Evolutionary conservation across 2,797 vertebrate species (phyloP), one percentile per base, ranked within the genome.

Genomic region (Acomys russatus): DNA sequence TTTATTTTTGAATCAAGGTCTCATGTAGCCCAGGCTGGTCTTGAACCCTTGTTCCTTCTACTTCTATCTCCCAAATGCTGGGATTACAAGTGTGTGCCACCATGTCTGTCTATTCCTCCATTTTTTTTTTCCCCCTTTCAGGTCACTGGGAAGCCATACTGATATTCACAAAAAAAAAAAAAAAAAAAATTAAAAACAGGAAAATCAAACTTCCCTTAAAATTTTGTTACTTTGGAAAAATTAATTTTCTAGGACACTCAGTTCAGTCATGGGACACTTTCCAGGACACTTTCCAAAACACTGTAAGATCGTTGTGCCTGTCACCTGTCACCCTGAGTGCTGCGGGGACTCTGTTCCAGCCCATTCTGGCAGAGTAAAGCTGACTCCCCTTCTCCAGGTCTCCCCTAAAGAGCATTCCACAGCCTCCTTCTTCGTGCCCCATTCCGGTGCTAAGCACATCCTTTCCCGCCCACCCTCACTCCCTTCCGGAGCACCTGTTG

Each of bases 401-500:
- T 92, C 89, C 92, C 71, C 76, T n/a, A 89, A 63, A 94, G 35
- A 96, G 82, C 94, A 88, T 86, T 94, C 95, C 90, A 87, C 28
- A 80, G 64, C 59, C 74, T 86, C 82, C 88, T 49, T 87, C 78
- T 68, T 78, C 88, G 84, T 22, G 1, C 64, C 80, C 35, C 25
- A 25, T 93, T 95, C 90, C 18, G 6, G 90, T 71, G 17, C 91
- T 93, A 96, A 92, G 68, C 28, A 17, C 68, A 73, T 87, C 86
- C 88, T 59, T 86, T 90, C 93, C 84, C 6, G 0, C 70, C 68
- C 78, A 49, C 86, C 66, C 44, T 10, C 35, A 74, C 56, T 44
- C 38, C 51, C 92, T 97, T 97, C 93, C 94, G 66, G 88, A 97
- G 91, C 97, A 97, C 97, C 97, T 98, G 96, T 90, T 96, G 93